A percentile compares a stretch with the other conserved stretches of the same genome.
Evolutionary conservation across 2,113 vertebrate genomes (phyloP).

Genomic region (human (Homo sapiens)): GRCh38 chr2:27002501-27003000

Average conservation of each 20-base stretch:
- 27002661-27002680: neutral
- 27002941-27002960: neutral
- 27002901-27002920: neutral
- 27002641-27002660: neutral
- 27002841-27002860: neutral
- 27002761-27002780: neutral
- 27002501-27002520: neutral
- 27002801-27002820: neutral
- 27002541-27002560: neutral
- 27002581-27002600: neutral
- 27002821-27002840: neutral
- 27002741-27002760: neutral
- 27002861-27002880: neutral
- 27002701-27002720: neutral
- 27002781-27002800: neutral
- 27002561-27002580: neutral
- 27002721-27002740: neutral
- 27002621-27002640: neutral
- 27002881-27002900: neutral
- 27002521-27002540: neutral
- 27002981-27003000: neutral
- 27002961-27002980: neutral
- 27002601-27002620: neutral
- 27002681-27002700: fast-evolving
- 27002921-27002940: neutral